Evolutionary conservation across 2,888 invertebrate species (phyloP).

Genomic region (Resseliella maxima): DNA sequence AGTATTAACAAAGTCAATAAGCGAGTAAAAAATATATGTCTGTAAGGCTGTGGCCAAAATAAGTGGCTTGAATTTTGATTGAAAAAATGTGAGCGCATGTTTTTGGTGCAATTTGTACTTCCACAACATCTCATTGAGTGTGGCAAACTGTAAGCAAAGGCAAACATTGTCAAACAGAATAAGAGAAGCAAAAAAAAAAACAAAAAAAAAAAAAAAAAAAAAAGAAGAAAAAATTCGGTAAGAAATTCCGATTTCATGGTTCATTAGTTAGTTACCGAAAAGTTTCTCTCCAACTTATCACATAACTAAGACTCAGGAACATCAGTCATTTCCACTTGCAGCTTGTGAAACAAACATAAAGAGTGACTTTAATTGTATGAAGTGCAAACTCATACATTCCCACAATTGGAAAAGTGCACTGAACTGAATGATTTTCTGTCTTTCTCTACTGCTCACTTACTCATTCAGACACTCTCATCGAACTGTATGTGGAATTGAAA

Average conservation of each 20-base stretch:
- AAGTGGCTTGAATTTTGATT: too few relatives aligned
- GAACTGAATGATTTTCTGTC: conserved; percentile 3
- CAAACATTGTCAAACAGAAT: background rate
- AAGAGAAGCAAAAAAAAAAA: background rate
- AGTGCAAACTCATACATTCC: background rate
- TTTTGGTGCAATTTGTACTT: too few relatives aligned
- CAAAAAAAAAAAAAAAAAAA: too few relatives aligned
- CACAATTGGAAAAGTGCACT: background rate
- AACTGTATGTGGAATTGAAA: background rate
- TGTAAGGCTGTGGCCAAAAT: too few relatives aligned
- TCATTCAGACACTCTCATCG: too few relatives aligned
- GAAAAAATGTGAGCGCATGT: too few relatives aligned
- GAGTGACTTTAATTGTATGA: background rate
- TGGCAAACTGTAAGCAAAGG: too few relatives aligned
- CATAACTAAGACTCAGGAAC: background rate
- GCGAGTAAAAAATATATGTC: too few relatives aligned
- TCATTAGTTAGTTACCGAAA: conserved; percentile 50
- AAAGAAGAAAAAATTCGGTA: too few relatives aligned
- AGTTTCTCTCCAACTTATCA: conserved; percentile 34
- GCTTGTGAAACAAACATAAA: conserved; percentile 29
- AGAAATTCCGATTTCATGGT: conserved; percentile 46
- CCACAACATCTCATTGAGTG: too few relatives aligned
- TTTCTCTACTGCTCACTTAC: too few relatives aligned
- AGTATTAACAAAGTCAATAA: too few relatives aligned
- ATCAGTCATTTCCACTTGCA: conserved; percentile 49